These are phyloP conservation scores for Aporophyla lueneburgensis DNA, from an alignment of 2,888 invertebrate genomes.

Conservation along the genomic window DNA sequence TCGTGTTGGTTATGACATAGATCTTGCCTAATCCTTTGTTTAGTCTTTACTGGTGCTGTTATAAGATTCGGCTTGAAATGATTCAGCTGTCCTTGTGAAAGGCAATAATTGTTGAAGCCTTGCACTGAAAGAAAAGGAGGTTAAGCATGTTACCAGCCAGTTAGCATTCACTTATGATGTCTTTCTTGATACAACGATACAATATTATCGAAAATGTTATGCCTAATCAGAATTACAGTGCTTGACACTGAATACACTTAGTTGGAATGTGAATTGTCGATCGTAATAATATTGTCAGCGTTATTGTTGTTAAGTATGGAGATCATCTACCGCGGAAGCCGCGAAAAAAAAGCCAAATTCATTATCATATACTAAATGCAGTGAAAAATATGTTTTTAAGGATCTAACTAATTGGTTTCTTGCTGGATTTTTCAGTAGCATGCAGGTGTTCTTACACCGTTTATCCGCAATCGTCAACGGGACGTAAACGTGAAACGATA, in stretches of 20 bases:
- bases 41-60: too few relatives aligned
- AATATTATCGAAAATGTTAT: neutral
- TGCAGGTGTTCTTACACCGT: neutral
- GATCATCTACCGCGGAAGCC: too few relatives aligned
- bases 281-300: neutral
- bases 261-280: neutral
- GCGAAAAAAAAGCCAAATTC: too few relatives aligned
- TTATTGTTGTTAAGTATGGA: neutral
- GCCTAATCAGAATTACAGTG: neutral
- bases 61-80: neutral
- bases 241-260: neutral
- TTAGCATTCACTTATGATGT: conserved; percentile 1
- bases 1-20: neutral
- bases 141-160: conserved; percentile 19
- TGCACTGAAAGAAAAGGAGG: conserved; percentile 7
- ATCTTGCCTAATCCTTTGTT: conserved; percentile 4
- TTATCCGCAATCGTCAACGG: neutral
- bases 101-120: conserved; percentile 19
- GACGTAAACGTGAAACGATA: neutral
- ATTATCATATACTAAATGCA: too few relatives aligned
- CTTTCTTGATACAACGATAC: neutral
- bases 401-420: neutral
- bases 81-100: neutral
- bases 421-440: neutral
- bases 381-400: neutral